Evolutionary conservation across 1,140 invertebrate species (phyloP).

Genomic region (Drosophila serrata): DNA sequence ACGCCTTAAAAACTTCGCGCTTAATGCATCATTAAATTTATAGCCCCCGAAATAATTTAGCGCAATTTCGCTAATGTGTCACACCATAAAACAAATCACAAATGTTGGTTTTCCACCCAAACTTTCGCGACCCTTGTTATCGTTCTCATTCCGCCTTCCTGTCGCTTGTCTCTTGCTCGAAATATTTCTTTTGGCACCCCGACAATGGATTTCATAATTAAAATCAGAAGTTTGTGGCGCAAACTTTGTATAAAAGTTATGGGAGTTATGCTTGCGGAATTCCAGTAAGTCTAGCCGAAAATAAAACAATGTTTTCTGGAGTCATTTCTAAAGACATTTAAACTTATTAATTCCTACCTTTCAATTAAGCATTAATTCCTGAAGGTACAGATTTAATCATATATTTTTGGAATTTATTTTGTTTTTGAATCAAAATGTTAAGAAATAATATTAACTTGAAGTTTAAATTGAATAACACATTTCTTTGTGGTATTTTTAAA

Average conservation of each 20-base stretch:
- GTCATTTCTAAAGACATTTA: neutral
- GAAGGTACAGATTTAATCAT: too few relatives aligned
- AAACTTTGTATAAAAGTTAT: constrained; percentile 16
- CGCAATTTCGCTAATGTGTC: constrained; percentile 77
- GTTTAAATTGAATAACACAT: neutral
- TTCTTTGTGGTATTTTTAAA: neutral
- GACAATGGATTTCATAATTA: constrained; percentile 24
- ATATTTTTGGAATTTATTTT: neutral
- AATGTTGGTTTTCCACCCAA: constrained; percentile 29
- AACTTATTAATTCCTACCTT: neutral
- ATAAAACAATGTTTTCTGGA: neutral
- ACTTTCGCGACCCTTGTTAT: constrained; percentile 26
- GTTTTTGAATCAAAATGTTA: neutral
- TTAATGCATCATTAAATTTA: constrained; percentile 83
- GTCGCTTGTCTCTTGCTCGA: constrained; percentile 5
- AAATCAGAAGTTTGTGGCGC: constrained; percentile 11
- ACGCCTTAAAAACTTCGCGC: constrained; percentile 42
- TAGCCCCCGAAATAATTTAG: constrained; percentile 71
- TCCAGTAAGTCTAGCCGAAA: neutral
- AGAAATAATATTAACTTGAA: neutral
- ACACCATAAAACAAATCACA: constrained; percentile 59
- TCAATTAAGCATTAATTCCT: neutral
- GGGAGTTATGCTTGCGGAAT: neutral
- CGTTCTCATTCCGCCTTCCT: neutral
- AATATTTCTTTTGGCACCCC: constrained; percentile 18